These are phyloP conservation scores for Erythrolamprus reginae DNA, from an alignment of 2,113 vertebrate genomes.

Conservation along the genomic window DNA sequence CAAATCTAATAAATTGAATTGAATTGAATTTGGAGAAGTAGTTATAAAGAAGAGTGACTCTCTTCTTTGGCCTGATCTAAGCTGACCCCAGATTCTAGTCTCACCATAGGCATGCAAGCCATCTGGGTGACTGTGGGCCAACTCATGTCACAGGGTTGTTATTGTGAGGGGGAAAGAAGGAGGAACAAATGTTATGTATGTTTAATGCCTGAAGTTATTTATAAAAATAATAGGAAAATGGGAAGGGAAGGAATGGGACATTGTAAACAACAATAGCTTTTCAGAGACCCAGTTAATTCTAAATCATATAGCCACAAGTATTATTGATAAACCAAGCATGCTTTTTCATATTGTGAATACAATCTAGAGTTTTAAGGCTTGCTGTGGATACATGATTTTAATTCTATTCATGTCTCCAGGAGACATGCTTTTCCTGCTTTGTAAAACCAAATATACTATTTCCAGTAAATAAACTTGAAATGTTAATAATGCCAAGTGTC, in stretches of 20 bases:
- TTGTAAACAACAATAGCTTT: background rate
- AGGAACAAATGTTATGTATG: background rate
- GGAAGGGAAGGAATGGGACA: background rate
- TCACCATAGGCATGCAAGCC: background rate
- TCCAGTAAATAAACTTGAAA: background rate
- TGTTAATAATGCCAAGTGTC: background rate
- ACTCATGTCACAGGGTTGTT: background rate
- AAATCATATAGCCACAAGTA: background rate
- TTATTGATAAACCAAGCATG: background rate
- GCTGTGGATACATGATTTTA: background rate
- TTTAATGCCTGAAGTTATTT: background rate
- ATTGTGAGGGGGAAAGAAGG: background rate
- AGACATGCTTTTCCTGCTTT: background rate
- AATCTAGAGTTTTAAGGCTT: background rate
- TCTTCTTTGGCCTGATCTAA: background rate
- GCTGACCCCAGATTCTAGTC: background rate
- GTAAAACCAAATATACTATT: background rate
- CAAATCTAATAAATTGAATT: too few relatives aligned
- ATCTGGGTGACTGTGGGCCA: background rate
- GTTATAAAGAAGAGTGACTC: background rate
- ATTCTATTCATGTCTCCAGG: background rate
- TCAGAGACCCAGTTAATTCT: background rate
- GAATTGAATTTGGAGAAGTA: too few relatives aligned
- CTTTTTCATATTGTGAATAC: background rate
- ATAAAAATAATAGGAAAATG: background rate